Evolutionary conservation across 2,888 invertebrate genomes (phyloP).

Genomic region (Cancer borealis): DNA sequence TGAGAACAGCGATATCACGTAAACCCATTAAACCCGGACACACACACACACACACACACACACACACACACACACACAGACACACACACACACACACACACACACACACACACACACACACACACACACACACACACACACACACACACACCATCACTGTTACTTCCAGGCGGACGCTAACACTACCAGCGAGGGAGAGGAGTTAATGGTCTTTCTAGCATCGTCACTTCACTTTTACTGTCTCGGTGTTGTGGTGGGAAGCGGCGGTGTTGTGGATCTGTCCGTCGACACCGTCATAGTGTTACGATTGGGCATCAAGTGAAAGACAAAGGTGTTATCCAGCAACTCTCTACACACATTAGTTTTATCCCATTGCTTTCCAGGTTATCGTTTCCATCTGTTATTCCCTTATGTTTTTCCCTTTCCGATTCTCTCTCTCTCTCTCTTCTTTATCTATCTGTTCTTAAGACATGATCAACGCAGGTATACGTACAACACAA

Average conservation of each 20-base stretch:
- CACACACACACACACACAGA: background rate
- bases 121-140: background rate
- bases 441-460: background rate
- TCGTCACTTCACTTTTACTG: background rate
- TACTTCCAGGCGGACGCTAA: background rate
- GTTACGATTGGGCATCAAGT: background rate
- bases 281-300: background rate
- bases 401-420: background rate
- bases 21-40: constrained; percentile 1
- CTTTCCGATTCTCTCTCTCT: background rate
- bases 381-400: too few relatives aligned
- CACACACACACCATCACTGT: background rate
- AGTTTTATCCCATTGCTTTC: background rate
- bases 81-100: too few relatives aligned
- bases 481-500: background rate
- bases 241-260: background rate
- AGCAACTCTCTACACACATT: background rate
- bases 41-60: background rate
- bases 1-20: background rate
- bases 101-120: background rate
- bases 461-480: background rate
- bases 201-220: background rate
- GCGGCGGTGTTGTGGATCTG: background rate
- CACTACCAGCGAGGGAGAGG: background rate
- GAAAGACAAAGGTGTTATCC: background rate